phyloP scores from a whole-genome alignment of 1,140 invertebrate species.

The Pogonomyrmex californicus region DNA sequence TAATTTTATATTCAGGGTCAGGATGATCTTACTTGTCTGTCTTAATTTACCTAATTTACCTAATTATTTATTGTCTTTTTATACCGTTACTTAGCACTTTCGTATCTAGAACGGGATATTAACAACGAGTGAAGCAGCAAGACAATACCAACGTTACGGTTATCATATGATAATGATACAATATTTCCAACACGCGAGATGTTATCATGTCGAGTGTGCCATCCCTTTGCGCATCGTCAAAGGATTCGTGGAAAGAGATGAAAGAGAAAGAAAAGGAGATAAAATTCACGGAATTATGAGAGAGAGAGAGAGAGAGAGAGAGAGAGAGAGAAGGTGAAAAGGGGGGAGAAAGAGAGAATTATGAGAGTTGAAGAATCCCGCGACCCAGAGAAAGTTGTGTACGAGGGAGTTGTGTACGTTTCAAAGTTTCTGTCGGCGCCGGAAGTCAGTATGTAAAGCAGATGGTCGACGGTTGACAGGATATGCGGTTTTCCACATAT shows the following conservation, averaged over 20 bases:
- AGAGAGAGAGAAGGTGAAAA: background rate
- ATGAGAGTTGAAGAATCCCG: background rate
- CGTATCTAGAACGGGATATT: background rate
- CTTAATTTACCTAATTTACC: constrained; percentile 10
- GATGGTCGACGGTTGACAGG: constrained; percentile 77
- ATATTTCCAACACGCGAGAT: background rate
- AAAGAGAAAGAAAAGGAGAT: background rate
- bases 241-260: background rate
- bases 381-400: constrained; percentile 18
- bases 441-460: constrained; percentile 70
- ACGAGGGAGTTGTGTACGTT: background rate
- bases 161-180: background rate
- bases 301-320: background rate
- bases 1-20: background rate
- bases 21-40: background rate
- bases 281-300: background rate
- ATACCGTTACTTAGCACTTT: background rate
- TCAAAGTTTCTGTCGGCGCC: constrained; percentile 45
- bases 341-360: background rate
- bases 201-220: constrained; percentile 18
- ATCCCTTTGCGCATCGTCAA: constrained; percentile 14
- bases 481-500: constrained; percentile 80
- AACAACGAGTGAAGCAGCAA: background rate
- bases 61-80: background rate
- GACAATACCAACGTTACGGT: constrained; percentile 17